phyloP scores from a whole-genome alignment of 2,113 vertebrate species.

The Hypanus sabinus region DNA sequence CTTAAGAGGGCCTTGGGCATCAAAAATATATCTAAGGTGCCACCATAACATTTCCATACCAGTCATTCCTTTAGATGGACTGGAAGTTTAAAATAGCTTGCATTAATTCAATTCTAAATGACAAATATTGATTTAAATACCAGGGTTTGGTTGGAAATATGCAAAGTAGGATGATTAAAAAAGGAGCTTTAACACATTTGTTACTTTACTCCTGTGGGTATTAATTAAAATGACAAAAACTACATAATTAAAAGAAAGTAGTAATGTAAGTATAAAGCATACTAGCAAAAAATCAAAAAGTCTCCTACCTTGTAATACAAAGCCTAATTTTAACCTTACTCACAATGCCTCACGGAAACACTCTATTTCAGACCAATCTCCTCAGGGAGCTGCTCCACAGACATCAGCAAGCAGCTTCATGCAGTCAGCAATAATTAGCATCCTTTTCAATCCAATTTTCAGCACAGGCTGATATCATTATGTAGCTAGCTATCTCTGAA shows the following conservation, averaged over 20 bases:
- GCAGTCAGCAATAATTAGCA: background rate
- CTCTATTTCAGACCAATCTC: conserved; percentile 8
- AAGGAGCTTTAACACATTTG: background rate
- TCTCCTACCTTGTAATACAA: background rate
- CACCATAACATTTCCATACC: background rate
- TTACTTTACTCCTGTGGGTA: background rate
- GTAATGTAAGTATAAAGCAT: background rate
- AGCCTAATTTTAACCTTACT: conserved; percentile 21
- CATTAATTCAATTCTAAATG: background rate
- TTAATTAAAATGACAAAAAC: background rate
- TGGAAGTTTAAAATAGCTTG: background rate
- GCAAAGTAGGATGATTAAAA: background rate
- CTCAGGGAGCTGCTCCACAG: background rate
- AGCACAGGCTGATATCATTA: background rate
- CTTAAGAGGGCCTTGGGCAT: background rate
- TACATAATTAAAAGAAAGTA: background rate
- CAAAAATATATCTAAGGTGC: background rate
- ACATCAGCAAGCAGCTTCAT: background rate
- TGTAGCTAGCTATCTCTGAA: background rate
- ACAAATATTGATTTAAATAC: background rate
- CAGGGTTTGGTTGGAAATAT: background rate
- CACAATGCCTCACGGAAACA: background rate
- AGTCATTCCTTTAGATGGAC: background rate
- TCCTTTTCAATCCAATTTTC: background rate
- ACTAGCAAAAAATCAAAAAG: background rate